These are phyloP conservation scores for Platygyra sinensis DNA, from an alignment of 64 coral and sea anemone genomes.

Conservation along the genomic window DNA sequence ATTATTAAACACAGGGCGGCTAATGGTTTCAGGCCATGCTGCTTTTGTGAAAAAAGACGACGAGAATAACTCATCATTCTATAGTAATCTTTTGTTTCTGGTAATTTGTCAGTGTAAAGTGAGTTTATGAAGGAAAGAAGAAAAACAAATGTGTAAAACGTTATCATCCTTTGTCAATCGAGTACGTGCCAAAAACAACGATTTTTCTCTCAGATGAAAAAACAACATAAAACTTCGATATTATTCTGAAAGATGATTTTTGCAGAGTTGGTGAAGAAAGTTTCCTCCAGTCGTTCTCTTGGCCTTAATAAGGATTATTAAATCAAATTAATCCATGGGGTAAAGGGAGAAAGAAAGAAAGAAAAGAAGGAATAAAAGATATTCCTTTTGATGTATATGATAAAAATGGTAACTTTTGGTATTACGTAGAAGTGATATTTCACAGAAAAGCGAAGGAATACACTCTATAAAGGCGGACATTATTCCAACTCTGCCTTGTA, in stretches of 20 bases:
- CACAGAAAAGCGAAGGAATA: background rate
- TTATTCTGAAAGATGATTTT: too few species aligned
- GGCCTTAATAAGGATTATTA: too few species aligned
- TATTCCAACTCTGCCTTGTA: background rate
- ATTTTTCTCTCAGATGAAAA: background rate
- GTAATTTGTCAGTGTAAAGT: background rate
- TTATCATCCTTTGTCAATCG: background rate
- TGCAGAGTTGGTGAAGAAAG: too few species aligned
- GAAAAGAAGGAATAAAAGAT: background rate
- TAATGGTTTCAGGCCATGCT: background rate
- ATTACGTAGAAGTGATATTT: background rate
- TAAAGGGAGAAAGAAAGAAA: too few species aligned
- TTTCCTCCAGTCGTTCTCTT: too few species aligned
- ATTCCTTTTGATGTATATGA: background rate
- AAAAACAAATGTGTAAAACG: conserved; percentile 19
- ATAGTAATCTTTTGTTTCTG: conserved; percentile 11
- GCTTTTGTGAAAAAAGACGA: background rate
- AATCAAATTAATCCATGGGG: too few species aligned
- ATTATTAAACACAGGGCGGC: background rate
- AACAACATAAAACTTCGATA: background rate
- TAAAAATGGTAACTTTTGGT: background rate
- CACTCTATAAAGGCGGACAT: background rate
- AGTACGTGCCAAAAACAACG: background rate
- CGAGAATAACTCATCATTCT: conserved; percentile 2
- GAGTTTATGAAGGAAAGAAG: background rate